Evolutionary conservation across 2,888 invertebrate species (phyloP), one percentile per base, ranked within the genome.

Genomic region (Tetramorium bicarinatum): DNA sequence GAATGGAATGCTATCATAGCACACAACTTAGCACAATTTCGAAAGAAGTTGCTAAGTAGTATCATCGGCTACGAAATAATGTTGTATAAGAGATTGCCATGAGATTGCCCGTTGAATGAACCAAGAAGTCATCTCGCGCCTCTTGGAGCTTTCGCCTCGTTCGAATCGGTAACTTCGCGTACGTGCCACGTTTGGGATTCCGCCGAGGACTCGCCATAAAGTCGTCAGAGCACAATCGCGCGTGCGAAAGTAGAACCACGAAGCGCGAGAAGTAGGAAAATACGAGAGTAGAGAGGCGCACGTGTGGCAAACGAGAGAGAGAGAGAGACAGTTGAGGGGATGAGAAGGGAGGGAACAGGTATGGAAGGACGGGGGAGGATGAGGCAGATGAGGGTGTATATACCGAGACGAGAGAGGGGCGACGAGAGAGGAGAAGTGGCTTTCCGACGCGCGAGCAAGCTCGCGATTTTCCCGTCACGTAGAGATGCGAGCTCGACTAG

Each of bases 381-480:
- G 56, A 34, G 4, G 25, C 18, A n/a, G 72, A 47, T 80, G 47
- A 80, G 72, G 38, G 79, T 72, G 59, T 80, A 71, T 59, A 59
- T 71, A 21, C 52, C 25, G 38, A 7, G 49, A 21, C 25, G 81
- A 69, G 61, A 49, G 41, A 72, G 59, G 61, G 81, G 38, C 8
- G 34, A 49, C n/a, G 59, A 54, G 52, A 47, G 69, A 75, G 34
- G 56, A 84, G 81, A 64, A 81, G 77, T 81, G 64, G 83, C 64
- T 54, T 64, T 83, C 66, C 77, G 62, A 62, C 62, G 81, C 79
- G 81, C 77, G 77, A 80, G 59, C 59, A 49, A 52, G 59, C 59
- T 47, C 82, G 84, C 84, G 82, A 84, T 84, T 84, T 83, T 82
- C 69, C 64, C 49, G 80, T 85, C 85, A 85, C 85, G 85, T 85